A percentile compares a stretch with the other conserved stretches of the same genome.
These are phyloP conservation scores for Hirtodrosophila confusa DNA, from an alignment of 2,888 invertebrate genomes.

Conservation along the genomic window DNA sequence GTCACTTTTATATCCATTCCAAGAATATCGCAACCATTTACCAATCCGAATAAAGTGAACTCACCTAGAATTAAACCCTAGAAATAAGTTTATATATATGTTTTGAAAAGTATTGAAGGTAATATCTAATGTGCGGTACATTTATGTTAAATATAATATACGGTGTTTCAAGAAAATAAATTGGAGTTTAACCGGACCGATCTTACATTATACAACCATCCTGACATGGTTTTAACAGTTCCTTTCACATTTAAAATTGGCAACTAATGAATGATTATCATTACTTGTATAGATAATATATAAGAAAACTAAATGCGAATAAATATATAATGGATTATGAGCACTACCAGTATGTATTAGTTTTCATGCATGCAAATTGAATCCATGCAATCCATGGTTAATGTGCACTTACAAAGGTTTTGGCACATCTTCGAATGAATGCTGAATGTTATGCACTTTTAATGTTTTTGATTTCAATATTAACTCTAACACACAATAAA, in stretches of 20 bases:
- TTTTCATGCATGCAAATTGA: slow-evolving; percentile 39
- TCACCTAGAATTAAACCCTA: neutral
- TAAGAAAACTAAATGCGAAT: neutral
- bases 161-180: slow-evolving; percentile 8
- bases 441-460: slow-evolving; percentile 43
- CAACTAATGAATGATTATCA: no score
- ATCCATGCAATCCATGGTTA: slow-evolving; percentile 3
- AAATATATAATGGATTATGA: slow-evolving; percentile 8
- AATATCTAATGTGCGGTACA: no score
- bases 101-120: neutral
- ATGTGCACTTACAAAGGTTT: slow-evolving; percentile 19
- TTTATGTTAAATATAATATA: no score
- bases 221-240: slow-evolving; percentile 1
- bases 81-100: neutral
- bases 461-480: slow-evolving; percentile 16
- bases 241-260: no score
- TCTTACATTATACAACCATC: slow-evolving; percentile 3
- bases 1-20: slow-evolving; percentile 3
- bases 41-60: neutral
- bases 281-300: slow-evolving; percentile 1
- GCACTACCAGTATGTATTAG: slow-evolving; percentile 23
- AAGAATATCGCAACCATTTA: slow-evolving; percentile 19
- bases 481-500: slow-evolving; percentile 35
- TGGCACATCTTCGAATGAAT: slow-evolving; percentile 27
- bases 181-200: neutral